phyloP scores from a whole-genome alignment of 64 coral and sea anemone species.

The Actinia equina region DNA sequence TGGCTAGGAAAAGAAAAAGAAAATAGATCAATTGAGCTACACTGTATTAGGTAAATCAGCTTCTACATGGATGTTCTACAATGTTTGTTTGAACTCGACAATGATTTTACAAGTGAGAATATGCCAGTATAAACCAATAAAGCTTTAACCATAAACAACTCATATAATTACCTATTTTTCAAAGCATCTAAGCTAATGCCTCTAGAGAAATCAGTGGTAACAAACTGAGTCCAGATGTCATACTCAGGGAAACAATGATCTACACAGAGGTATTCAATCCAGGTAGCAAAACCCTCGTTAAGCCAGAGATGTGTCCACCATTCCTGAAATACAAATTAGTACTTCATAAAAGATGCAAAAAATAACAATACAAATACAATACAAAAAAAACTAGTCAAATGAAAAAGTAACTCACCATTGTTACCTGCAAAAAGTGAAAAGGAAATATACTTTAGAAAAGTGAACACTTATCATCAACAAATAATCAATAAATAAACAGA shows the following conservation, averaged over 20 bases:
- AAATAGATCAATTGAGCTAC: background rate
- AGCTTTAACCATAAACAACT: no score
- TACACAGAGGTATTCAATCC: constrained; percentile 97
- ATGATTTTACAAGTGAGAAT: no score
- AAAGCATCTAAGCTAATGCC: constrained; percentile 88
- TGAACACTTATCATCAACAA: no score
- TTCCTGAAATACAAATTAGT: constrained; percentile 48
- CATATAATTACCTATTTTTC: constrained; percentile 63
- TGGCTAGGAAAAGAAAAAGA: constrained; percentile 42
- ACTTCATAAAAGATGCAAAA: background rate
- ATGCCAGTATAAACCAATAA: no score
- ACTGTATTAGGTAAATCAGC: no score
- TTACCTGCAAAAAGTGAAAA: constrained; percentile 47
- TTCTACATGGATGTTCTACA: no score
- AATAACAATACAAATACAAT: background rate
- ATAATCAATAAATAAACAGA: no score
- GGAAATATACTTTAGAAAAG: background rate
- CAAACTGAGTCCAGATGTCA: constrained; percentile 99
- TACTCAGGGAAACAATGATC: constrained; percentile 90
- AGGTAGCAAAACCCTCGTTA: constrained; percentile 95
- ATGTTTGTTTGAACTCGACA: no score
- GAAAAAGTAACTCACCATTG: constrained; percentile 62
- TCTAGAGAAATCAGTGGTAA: constrained; percentile 80
- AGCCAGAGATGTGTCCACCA: constrained; percentile 96
- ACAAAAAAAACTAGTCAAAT: background rate